phyloP scores from a whole-genome alignment of 1,140 invertebrate species.

The Philaenus spumarius region DNA sequence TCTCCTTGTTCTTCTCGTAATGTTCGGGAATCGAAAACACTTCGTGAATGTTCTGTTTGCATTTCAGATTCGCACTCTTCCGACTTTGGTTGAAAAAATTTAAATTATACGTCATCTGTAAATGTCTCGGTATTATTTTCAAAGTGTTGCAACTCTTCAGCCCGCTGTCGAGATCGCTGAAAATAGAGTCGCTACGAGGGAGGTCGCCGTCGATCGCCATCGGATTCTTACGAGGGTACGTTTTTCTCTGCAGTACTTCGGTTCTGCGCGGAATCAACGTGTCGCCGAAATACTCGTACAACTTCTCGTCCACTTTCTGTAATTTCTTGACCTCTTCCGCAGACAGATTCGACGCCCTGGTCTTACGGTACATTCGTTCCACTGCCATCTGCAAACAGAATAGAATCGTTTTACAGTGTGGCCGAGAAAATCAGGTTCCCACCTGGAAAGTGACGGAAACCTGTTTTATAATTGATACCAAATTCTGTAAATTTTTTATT shows the following conservation, averaged over 20 bases:
- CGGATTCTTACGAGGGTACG: background rate
- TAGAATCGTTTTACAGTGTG: too few relatives aligned
- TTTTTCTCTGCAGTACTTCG: background rate
- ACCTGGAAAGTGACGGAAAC: too few relatives aligned
- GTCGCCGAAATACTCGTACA: constrained; percentile 23
- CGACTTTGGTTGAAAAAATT: background rate
- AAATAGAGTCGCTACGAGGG: background rate
- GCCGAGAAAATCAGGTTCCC: too few relatives aligned
- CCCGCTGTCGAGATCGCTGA: background rate
- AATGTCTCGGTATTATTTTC: too few relatives aligned
- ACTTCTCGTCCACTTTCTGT: constrained; percentile 21
- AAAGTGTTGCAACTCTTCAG: background rate
- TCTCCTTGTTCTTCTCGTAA: background rate
- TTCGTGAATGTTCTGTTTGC: constrained; percentile 1
- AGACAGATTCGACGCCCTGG: background rate
- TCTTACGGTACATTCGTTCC: constrained; percentile 14
- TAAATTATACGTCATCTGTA: too few relatives aligned
- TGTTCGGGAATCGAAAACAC: constrained; percentile 1
- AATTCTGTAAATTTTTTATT: too few relatives aligned
- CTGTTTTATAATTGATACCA: too few relatives aligned
- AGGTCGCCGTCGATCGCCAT: constrained; percentile 1
- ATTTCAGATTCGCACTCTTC: background rate
- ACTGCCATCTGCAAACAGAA: constrained; percentile 18
- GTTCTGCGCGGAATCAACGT: constrained; percentile 11
- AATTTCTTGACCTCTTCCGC: constrained; percentile 15